Base-by-base conservation (phyloP, 2,888 invertebrate species). In the Drosophila parthenogenetica region DNA sequence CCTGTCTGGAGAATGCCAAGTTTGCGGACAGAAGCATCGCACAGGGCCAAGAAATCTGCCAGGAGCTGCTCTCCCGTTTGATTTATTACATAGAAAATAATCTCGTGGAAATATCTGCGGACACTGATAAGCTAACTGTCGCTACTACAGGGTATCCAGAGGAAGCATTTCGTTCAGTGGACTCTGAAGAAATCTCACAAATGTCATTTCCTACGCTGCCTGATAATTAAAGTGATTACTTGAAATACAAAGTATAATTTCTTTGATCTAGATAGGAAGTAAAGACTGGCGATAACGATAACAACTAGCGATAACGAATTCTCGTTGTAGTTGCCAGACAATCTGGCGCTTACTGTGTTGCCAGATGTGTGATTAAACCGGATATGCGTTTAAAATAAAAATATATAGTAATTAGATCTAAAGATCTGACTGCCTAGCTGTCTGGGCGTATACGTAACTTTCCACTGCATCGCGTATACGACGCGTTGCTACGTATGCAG, bases 21-120 rank as follows among this genome's bases (percentile, higher is more conserved):
- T 94, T 94, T 79, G 97, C 97, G 0, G 14, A 16, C 16, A n/a
- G 25, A 2, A 10, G 11, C 10, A 13, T 73, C 0, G 89, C 94
- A 96, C 19, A 94, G 94, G 55, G 95, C 22, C 94, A 95, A 89
- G 93, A 94, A 2, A 91, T 94, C 22, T 93, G 97, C 43, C 93
- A 94, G 63, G 93, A 95, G 51, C 95, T 95, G 80, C 94, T 97
- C 2, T 93, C 94, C 2, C 93, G 93, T 35, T 92, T 96, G 57
- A 94, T 96, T 0, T 89, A 93, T 40, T 81, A 86, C 35, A 86
- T 92, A 32, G 58, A 88, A 19, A 68, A 88, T 11, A 50, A 62
- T 7, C 45, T 72, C 48, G 43, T 67, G 32, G 37, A 69, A 10
- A 13, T 14, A 8, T 29, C 70, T 4, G 16, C 16, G 2, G 8